Percentiles rank a stretch among this genome's conserved stretches.
Conservation (phyloP, 2,797 vertebrate species). For the Natrix natrix region DNA sequence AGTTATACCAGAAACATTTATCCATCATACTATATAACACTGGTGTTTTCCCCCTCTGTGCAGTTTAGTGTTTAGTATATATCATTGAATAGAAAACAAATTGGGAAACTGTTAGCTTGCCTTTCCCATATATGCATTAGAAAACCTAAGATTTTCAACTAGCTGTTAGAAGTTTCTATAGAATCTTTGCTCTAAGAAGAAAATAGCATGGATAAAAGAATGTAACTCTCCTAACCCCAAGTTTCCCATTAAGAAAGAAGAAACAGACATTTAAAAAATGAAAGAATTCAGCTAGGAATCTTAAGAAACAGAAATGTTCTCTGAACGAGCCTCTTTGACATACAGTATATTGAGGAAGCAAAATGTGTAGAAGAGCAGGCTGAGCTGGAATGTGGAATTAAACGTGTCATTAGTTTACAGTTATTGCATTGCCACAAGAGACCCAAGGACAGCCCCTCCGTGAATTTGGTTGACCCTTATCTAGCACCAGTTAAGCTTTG, state of each 20-base stretch:
- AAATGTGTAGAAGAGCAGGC: not conserved
- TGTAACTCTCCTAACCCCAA: not conserved
- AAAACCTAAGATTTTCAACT: not conserved
- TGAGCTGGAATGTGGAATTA: not conserved
- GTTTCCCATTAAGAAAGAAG: not conserved
- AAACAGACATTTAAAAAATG: not conserved
- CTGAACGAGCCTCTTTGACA: not conserved
- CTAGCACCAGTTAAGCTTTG: not conserved
- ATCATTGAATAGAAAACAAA: not conserved
- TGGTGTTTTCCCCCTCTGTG: not conserved
- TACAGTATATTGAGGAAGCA: no score
- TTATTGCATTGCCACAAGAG: not conserved
- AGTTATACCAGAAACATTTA: not conserved
- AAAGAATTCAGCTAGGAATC: not conserved
- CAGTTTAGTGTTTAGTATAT: not conserved
- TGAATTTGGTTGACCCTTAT: not conserved
- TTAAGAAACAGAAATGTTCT: not conserved
- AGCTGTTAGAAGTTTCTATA: not conserved
- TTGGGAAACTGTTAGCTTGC: not conserved
- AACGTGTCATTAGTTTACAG: not conserved
- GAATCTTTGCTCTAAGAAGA: not conserved
- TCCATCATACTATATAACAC: not conserved
- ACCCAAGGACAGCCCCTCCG: not conserved
- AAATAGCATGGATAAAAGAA: not conserved
- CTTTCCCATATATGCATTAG: not conserved